Evolutionary conservation across 2,113 vertebrate genomes (phyloP).

Genomic region (Scomber japonicus): DNA sequence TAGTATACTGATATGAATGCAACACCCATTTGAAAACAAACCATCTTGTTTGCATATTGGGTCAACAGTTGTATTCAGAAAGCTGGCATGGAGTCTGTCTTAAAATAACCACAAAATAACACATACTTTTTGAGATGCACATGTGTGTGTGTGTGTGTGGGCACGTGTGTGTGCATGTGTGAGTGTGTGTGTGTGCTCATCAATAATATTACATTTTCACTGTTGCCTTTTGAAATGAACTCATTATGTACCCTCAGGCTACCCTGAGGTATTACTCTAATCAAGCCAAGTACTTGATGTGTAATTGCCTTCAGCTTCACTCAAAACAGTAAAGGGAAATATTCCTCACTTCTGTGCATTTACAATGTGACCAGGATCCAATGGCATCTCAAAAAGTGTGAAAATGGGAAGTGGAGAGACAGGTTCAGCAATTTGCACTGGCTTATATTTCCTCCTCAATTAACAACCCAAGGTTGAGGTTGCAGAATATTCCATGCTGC

Average conservation of each 20-base stretch:
- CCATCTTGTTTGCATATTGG: slow-evolving; percentile 46
- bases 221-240: slow-evolving; percentile 49
- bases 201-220: slow-evolving; percentile 34
- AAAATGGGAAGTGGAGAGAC: slow-evolving; percentile 18
- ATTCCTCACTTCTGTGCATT: slow-evolving; percentile 25
- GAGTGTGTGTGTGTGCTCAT: slow-evolving; percentile 21
- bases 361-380: slow-evolving; percentile 27
- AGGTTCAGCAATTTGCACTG: slow-evolving; percentile 6
- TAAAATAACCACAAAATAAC: slow-evolving; percentile 15
- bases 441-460: slow-evolving; percentile 67
- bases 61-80: slow-evolving; percentile 36
- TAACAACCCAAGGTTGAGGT: slow-evolving; percentile 68
- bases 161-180: neutral
- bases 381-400: slow-evolving; percentile 15
- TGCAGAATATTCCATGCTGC: slow-evolving; percentile 53
- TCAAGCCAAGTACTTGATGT: slow-evolving; percentile 65
- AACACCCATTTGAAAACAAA: slow-evolving; percentile 52
- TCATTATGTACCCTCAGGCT: slow-evolving; percentile 62
- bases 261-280: slow-evolving; percentile 67
- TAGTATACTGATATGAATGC: slow-evolving; percentile 31
- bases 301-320: slow-evolving; percentile 60
- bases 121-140: neutral
- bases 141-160: slow-evolving; percentile 1
- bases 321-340: slow-evolving; percentile 40
- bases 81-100: slow-evolving; percentile 5